A percentile compares a stretch with the other conserved stretches of the same genome.
Evolutionary conservation across 2,888 invertebrate genomes (phyloP).

Genomic region (Neuroscelio doddi): DNA sequence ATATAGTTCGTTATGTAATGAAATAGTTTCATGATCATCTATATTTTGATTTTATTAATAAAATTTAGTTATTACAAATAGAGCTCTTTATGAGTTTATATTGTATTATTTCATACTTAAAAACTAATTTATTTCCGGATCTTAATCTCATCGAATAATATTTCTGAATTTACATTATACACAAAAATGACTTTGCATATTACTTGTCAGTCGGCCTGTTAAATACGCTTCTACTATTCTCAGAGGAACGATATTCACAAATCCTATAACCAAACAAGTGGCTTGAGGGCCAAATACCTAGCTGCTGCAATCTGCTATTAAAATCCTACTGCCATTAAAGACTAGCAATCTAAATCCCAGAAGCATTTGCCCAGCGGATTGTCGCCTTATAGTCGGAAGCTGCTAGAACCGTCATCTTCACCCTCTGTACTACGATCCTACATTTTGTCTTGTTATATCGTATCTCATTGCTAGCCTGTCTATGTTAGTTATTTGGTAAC

Average conservation of each 20-base stretch:
- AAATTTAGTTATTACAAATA: too few species aligned
- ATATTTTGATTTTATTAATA: too few species aligned
- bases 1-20: too few species aligned
- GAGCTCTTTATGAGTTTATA: too few species aligned
- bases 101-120: too few species aligned
- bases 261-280: constrained; percentile 34
- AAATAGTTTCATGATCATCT: too few species aligned
- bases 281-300: constrained; percentile 15
- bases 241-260: constrained; percentile 14
- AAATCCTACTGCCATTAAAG: constrained; percentile 64
- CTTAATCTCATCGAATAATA: too few species aligned
- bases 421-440: constrained; percentile 9
- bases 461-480: constrained; percentile 26
- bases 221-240: background rate
- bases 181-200: too few species aligned
- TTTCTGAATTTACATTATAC: too few species aligned
- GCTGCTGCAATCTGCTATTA: constrained; percentile 61
- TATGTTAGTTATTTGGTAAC: constrained; percentile 30
- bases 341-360: constrained; percentile 63
- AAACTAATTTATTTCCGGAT: too few species aligned
- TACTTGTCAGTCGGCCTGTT: too few species aligned
- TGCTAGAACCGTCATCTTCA: constrained; percentile 23
- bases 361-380: constrained; percentile 67
- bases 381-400: constrained; percentile 59
- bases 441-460: constrained; percentile 48